These are phyloP conservation scores for Aeoliscus strigatus DNA, from an alignment of 2,797 vertebrate genomes.

Conservation along the genomic window DNA sequence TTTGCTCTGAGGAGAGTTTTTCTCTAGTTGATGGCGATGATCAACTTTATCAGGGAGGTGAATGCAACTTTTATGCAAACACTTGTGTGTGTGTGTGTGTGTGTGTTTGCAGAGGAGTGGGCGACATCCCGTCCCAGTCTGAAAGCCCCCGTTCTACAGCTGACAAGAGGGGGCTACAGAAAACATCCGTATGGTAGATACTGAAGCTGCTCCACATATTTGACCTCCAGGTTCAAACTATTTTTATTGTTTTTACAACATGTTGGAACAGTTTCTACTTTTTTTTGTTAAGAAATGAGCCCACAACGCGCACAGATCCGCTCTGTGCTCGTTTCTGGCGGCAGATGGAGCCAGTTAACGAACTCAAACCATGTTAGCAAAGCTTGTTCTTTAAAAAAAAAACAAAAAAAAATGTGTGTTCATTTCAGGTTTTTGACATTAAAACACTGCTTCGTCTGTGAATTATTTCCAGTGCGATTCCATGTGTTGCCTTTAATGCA, in stretches of 20 bases:
- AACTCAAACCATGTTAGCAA: conserved; percentile 77
- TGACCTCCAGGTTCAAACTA: conserved; percentile 82
- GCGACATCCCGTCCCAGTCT: conserved; percentile 81
- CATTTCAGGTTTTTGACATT: conserved; percentile 12
- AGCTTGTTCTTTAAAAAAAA: conserved; percentile 33
- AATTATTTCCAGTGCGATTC: conserved; percentile 22
- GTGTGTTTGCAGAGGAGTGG: conserved; percentile 87
- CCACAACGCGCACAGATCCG: conserved; percentile 51
- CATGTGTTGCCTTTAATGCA: conserved; percentile 36
- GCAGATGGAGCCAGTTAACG: too few relatives aligned
- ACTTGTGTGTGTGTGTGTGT: too few relatives aligned
- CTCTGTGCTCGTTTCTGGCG: too few relatives aligned
- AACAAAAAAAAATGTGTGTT: too few relatives aligned
- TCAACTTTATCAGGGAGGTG: conserved; percentile 3
- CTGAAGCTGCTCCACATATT: conserved; percentile 91
- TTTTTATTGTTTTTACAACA: conserved; percentile 76
- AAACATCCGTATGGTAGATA: conserved; percentile 99
- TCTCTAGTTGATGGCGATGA: conserved; percentile 20
- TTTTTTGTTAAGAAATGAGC: conserved; percentile 65
- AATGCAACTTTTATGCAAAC: conserved; percentile 16
- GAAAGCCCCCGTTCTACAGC: conserved; percentile 89
- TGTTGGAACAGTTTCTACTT: conserved; percentile 53
- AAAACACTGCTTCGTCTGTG: conserved; percentile 8
- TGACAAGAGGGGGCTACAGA: conserved; percentile 93
- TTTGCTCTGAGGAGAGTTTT: too few relatives aligned